A percentile compares a stretch with the other conserved stretches of the same genome.
Evolutionary conservation across 2,888 invertebrate genomes (phyloP).

Genomic region (Caenorhabditis panamensis): DNA sequence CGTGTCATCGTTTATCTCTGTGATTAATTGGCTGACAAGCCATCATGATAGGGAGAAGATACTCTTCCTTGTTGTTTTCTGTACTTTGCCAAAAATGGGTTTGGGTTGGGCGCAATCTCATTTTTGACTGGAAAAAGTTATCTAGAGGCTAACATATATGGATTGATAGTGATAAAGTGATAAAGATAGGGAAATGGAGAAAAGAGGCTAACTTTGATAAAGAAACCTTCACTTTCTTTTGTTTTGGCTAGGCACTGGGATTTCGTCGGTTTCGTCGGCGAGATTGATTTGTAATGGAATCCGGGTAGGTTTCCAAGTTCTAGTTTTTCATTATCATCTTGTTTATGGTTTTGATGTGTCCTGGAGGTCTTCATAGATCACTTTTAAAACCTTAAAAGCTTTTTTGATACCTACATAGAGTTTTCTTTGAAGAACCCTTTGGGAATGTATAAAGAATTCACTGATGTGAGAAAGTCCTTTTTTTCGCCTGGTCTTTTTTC

Average conservation of each 20-base stretch:
- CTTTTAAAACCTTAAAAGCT: too few relatives aligned
- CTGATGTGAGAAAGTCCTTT: too few relatives aligned
- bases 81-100: too few relatives aligned
- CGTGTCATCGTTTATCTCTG: slow-evolving; percentile 48
- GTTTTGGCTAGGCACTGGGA: not conserved
- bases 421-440: too few relatives aligned
- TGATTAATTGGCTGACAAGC: slow-evolving; percentile 52
- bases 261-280: not conserved
- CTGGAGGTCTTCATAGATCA: too few relatives aligned
- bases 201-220: slow-evolving; percentile 37
- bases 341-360: too few relatives aligned
- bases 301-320: slow-evolving; percentile 46
- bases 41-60: not conserved
- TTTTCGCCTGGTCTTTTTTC: too few relatives aligned
- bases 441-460: too few relatives aligned
- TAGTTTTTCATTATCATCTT: too few relatives aligned
- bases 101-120: not conserved
- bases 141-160: not conserved
- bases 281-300: slow-evolving; percentile 34
- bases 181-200: not conserved
- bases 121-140: not conserved
- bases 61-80: slow-evolving; percentile 5
- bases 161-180: not conserved
- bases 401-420: too few relatives aligned
- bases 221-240: slow-evolving; percentile 38